Evolutionary conservation across 2,113 vertebrate species (phyloP).

Genomic region (Seriola quinqueradiata): DNA sequence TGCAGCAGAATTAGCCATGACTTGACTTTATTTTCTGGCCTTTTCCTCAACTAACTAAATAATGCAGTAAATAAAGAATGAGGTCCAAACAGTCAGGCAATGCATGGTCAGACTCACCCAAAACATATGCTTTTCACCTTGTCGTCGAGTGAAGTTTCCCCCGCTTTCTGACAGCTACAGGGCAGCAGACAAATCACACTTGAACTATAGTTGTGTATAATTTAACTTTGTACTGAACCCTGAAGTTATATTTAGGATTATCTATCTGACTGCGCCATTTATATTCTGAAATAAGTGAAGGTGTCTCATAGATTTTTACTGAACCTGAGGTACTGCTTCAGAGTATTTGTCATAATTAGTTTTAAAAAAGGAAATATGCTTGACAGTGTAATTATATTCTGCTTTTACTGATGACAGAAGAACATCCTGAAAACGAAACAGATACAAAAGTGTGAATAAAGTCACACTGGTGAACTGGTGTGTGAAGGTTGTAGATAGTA

Average conservation of each 20-base stretch:
- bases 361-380: neutral
- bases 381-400: neutral
- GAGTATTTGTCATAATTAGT: neutral
- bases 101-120: constrained; percentile 7
- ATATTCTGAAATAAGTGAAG: neutral
- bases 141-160: neutral
- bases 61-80: constrained; percentile 14
- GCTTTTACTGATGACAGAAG: neutral
- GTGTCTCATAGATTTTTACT: neutral
- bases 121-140: neutral
- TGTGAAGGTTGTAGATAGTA: too few relatives aligned
- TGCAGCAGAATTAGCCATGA: constrained; percentile 11
- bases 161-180: neutral
- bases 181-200: neutral
- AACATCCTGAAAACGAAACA: neutral
- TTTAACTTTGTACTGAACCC: neutral
- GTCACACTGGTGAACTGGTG: too few relatives aligned
- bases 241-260: neutral
- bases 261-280: neutral
- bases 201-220: neutral
- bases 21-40: constrained; percentile 18
- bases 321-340: neutral
- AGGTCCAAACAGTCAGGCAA: neutral
- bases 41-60: constrained; percentile 9
- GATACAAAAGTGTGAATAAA: neutral